These are phyloP conservation scores for Cremastinae sp. DNA, from an alignment of 2,888 invertebrate genomes.

Conservation along the genomic window DNA sequence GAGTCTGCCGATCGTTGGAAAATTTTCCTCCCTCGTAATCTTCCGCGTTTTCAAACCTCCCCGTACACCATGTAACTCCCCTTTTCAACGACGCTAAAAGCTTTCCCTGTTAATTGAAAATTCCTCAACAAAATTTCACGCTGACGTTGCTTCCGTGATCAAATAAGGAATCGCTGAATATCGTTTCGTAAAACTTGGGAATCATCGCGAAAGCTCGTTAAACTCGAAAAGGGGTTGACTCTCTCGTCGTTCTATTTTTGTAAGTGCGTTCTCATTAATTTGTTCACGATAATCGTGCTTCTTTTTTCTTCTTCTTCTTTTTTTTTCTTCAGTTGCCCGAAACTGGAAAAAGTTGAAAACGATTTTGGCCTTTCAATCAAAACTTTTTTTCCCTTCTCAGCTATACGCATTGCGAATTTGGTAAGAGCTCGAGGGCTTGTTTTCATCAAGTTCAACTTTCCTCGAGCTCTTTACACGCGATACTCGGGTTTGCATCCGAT, in stretches of 20 bases:
- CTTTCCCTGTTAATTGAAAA: conserved; percentile 53
- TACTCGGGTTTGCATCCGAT: conserved; percentile 46
- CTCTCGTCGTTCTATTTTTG: too few relatives aligned
- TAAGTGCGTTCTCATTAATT: too few relatives aligned
- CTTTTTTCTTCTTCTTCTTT: too few relatives aligned
- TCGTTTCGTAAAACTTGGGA: conserved; percentile 32
- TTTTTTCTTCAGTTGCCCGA: too few relatives aligned
- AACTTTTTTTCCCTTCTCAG: conserved; percentile 7
- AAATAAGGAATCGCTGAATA: conserved; percentile 13
- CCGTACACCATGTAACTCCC: not conserved
- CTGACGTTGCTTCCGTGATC: conserved; percentile 26
- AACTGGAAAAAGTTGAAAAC: not conserved
- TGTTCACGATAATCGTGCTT: too few relatives aligned
- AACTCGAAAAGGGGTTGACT: conserved; percentile 9
- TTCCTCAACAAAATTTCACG: conserved; percentile 55
- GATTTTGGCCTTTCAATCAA: conserved; percentile 21
- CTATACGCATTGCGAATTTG: not conserved
- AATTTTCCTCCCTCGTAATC: not conserved
- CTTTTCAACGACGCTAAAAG: conserved; percentile 9
- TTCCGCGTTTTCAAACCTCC: not conserved
- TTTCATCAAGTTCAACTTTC: conserved; percentile 25
- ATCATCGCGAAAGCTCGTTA: conserved; percentile 14
- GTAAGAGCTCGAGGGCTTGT: conserved; percentile 9
- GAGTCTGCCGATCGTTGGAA: not conserved
- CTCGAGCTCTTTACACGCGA: conserved; percentile 21